phyloP scores from a whole-genome alignment of 37 sponge, comb jelly and placozoan species.

The Spongia lamella region DNA sequence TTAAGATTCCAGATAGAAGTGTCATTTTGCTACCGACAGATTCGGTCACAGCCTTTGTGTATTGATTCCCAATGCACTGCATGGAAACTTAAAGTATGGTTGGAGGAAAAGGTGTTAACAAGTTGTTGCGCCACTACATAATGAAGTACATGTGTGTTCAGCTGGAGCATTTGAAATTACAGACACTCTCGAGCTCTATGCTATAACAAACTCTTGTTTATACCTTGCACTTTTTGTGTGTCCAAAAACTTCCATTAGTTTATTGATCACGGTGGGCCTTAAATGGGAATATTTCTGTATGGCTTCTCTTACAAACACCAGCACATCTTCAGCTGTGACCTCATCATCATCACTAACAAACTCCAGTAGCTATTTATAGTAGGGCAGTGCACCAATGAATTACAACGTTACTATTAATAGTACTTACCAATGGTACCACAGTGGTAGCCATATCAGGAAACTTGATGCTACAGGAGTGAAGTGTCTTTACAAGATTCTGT shows the following conservation, averaged over 20 bases:
- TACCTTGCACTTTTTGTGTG: conserved; percentile 65
- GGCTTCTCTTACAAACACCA: conserved; percentile 94
- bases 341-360: conserved; percentile 85
- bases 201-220: neutral
- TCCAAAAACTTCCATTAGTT: conserved; percentile 83
- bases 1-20: too few relatives aligned
- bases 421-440: conserved; percentile 84
- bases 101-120: too few relatives aligned
- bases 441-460: conserved; percentile 84
- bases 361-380: conserved; percentile 79
- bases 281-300: conserved; percentile 85
- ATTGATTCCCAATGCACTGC: too few relatives aligned
- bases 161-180: too few relatives aligned
- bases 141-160: too few relatives aligned
- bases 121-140: too few relatives aligned
- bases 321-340: conserved; percentile 83
- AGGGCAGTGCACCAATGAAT: neutral
- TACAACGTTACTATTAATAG: neutral
- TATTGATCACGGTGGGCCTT: conserved; percentile 58
- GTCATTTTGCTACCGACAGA: too few relatives aligned
- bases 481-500: conserved; percentile 79
- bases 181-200: too few relatives aligned
- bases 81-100: too few relatives aligned
- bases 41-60: too few relatives aligned
- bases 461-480: conserved; percentile 86